A percentile compares a stretch with the other conserved stretches of the same genome.
These are phyloP conservation scores for Andricus quercusramuli DNA, from an alignment of 2,888 invertebrate genomes.

Conservation along the genomic window DNA sequence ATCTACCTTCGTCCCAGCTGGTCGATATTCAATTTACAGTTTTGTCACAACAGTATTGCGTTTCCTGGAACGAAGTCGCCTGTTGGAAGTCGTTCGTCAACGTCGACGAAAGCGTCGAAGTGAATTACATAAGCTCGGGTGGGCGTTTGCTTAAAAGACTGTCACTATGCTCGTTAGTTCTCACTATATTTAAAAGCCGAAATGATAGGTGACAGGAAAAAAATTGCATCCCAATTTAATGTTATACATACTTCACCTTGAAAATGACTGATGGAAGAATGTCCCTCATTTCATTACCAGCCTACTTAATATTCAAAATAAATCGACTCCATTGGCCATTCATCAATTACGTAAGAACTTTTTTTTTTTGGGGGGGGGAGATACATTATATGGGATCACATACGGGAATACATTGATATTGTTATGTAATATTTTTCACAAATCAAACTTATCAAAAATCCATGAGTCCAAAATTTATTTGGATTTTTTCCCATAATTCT, in stretches of 20 bases:
- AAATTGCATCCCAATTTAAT: slow-evolving; percentile 15
- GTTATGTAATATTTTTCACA: too few relatives aligned
- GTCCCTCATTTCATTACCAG: neutral
- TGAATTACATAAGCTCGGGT: slow-evolving; percentile 55
- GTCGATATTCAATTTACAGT: slow-evolving; percentile 77
- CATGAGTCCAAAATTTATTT: too few relatives aligned
- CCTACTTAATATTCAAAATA: neutral
- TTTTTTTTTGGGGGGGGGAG: too few relatives aligned
- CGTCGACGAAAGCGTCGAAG: slow-evolving; percentile 44
- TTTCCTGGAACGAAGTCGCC: slow-evolving; percentile 63
- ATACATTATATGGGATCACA: too few relatives aligned
- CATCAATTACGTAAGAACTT: too few relatives aligned
- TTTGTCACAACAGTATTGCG: slow-evolving; percentile 71
- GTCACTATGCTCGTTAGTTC: slow-evolving; percentile 46
- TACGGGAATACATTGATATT: too few relatives aligned
- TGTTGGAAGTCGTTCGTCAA: slow-evolving; percentile 55
- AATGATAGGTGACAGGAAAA: neutral
- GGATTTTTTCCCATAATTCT: too few relatives aligned
- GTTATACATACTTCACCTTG: neutral
- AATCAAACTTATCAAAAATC: too few relatives aligned
- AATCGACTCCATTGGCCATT: neutral
- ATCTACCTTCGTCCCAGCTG: slow-evolving; percentile 48
- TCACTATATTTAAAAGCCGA: slow-evolving; percentile 13
- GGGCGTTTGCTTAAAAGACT: slow-evolving; percentile 59
- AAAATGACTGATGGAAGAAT: neutral